Percentiles rank a stretch among this genome's conserved stretches.
These are phyloP conservation scores for Neofelis nebulosa DNA, from an alignment of 2,113 vertebrate genomes.

Conservation along the genomic window DNA sequence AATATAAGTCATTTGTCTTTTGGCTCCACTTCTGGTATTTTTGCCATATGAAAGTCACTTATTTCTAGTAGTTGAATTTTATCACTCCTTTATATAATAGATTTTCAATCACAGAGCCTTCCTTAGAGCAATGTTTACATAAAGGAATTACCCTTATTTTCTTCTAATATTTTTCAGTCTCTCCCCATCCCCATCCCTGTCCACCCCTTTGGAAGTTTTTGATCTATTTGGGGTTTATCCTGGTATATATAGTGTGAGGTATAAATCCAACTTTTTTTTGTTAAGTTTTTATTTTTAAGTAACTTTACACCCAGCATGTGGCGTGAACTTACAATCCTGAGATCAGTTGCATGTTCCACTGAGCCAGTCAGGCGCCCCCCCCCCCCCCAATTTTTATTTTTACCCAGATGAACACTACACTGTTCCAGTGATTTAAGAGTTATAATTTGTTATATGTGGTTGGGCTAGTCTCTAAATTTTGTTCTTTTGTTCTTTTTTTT, in stretches of 20 bases:
- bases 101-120: conserved; percentile 7
- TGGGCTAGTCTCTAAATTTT: not conserved
- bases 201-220: not conserved
- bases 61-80: conserved; percentile 40
- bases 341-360: not conserved
- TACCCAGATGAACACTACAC: not conserved
- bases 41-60: not conserved
- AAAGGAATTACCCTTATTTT: conserved; percentile 36
- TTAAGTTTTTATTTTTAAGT: not conserved
- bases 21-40: not conserved
- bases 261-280: not conserved
- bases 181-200: not conserved
- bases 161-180: not conserved
- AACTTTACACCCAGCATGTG: not conserved
- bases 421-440: conserved; percentile 31
- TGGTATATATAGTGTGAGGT: not conserved
- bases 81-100: not conserved
- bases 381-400: not conserved
- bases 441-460: conserved; percentile 11
- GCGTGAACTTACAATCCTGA: not conserved
- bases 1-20: conserved; percentile 22
- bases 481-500: not conserved
- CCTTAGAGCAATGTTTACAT: not conserved
- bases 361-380: not conserved
- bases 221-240: not conserved